Base-by-base conservation (phyloP, 1,140 invertebrate species). In the Telenomus remus region DNA sequence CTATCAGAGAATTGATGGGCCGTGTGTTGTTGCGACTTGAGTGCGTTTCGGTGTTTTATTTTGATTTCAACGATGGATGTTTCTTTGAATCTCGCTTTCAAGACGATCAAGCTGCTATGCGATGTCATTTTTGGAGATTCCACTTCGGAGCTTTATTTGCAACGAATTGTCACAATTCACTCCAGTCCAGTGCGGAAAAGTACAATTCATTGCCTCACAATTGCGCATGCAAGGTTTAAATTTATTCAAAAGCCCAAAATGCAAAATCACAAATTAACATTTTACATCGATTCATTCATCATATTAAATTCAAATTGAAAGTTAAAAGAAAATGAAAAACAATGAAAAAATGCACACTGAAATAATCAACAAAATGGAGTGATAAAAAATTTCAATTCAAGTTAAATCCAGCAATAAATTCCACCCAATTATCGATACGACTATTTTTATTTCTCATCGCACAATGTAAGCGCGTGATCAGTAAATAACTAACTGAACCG, bases 91-190 rank as follows among this genome's bases (percentile, higher is more conserved):
- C 39, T 64, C 44, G 50, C 47, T 64, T 48, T 27, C 50, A 54
- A 64, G 50, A 55, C 34, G 39, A n/a, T 63, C 12, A n/a, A 8
- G 0, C 19, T 19, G 49, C 14, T 27, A 10, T 11, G 14, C 8
- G 57, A 54, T 64, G 34, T 54, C 60, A 55, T 27, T 4, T 27
- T 27, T 19, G n/a, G n/a, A 19, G 48, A 54, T 47, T 54, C 54
- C 34, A 47, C 19, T 37, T 64, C 39, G 49, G 56, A 43, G 34
- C 19, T 65, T 65, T 56, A 55, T 65, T 65, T 65, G 35, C 51
- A 65, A 50, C 13, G 43, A 39, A 48, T 9, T 15, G 16, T 15
- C 27, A 46, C 9, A 33, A 2, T 55, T 55, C 27, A 42, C 35
- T 37, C 10, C 19, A 6, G 19, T 27, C 19, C 19, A 27, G 19